Conservation (phyloP, 2,797 vertebrate genomes). For the Nyctalus aviator region DNA sequence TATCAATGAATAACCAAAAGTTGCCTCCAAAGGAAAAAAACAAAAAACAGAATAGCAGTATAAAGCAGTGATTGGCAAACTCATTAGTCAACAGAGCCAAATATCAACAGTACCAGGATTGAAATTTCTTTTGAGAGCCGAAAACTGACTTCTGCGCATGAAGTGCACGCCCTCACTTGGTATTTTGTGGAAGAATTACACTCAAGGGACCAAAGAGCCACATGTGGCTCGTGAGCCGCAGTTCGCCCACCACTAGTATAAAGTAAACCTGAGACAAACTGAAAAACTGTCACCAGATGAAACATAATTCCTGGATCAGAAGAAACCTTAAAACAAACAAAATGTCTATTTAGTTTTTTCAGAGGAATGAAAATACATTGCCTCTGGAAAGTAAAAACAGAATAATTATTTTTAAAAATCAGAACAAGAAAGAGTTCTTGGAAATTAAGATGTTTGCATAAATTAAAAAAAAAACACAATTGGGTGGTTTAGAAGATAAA, state of each 20-base stretch:
- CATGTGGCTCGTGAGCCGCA: no score
- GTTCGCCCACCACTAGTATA: no score
- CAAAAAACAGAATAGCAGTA: background rate
- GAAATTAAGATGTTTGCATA: slow-evolving; percentile 21
- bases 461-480: background rate
- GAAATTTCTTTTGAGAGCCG: no score
- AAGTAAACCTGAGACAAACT: background rate
- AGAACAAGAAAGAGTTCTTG: background rate
- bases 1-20: background rate
- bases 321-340: background rate
- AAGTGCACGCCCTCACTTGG: no score
- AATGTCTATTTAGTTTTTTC: background rate
- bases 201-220: no score
- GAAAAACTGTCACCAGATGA: background rate
- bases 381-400: slow-evolving; percentile 24
- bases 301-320: background rate
- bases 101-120: no score
- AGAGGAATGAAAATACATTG: background rate
- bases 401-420: slow-evolving; percentile 37
- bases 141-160: no score
- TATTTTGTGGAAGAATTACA: no score
- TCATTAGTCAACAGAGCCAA: no score
- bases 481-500: background rate
- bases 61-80: background rate
- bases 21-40: slow-evolving; percentile 26